Percentiles rank a stretch among this genome's conserved stretches.
These are phyloP conservation scores for Palythoa heliodiscus DNA, from an alignment of 92 coral and sea anemone genomes.

Conservation along the genomic window DNA sequence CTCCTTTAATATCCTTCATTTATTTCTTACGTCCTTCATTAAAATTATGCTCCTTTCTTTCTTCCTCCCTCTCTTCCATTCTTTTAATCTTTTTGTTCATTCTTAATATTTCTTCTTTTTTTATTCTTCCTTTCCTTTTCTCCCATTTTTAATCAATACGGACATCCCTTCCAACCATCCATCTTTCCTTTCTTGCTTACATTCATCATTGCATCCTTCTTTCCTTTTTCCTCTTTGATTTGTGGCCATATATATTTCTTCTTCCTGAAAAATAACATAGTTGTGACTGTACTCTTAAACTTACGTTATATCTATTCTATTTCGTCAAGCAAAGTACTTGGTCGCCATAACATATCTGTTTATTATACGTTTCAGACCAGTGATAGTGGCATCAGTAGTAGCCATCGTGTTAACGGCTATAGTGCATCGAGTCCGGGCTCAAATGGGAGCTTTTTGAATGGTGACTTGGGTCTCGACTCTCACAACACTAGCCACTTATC, in stretches of 20 bases:
- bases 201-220: neutral
- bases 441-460: conserved; percentile 80
- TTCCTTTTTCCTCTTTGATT: neutral
- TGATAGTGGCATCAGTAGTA: conserved; percentile 84
- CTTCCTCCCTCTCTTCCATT: neutral
- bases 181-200: neutral
- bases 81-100: neutral
- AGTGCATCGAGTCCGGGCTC: conserved; percentile 67
- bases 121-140: neutral
- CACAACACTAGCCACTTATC: conserved; percentile 66
- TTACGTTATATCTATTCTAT: too few relatives aligned
- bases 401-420: conserved; percentile 80
- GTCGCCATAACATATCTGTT: neutral
- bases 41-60: neutral
- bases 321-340: neutral
- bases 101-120: neutral
- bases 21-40: neutral
- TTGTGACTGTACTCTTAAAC: neutral
- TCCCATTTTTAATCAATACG: neutral
- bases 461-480: conserved; percentile 56
- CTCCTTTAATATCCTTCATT: neutral
- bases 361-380: conserved; percentile 61
- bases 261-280: neutral
- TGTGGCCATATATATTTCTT: neutral
- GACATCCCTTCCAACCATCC: neutral